phyloP scores from a whole-genome alignment of 2,888 invertebrate species.

The Aphidius colemani region DNA sequence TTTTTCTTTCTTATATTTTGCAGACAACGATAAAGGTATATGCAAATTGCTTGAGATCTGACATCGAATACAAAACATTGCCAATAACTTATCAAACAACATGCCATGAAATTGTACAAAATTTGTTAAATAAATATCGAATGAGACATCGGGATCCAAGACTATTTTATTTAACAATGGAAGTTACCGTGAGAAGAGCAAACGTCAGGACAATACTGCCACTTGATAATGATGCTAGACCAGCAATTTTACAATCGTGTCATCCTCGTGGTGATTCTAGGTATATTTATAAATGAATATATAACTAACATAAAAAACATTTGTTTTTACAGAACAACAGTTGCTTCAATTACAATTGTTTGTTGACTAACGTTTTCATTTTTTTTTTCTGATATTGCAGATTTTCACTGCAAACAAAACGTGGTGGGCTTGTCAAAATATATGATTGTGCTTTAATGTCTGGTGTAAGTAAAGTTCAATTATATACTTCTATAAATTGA shows the following conservation, averaged over 20 bases:
- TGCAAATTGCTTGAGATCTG: conserved; percentile 85
- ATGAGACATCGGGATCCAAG: conserved; percentile 92
- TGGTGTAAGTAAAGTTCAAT: conserved; percentile 61
- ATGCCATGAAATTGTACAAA: conserved; percentile 83
- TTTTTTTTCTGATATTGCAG: conserved; percentile 60
- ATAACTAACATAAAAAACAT: conserved; percentile 3
- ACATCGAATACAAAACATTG: conserved; percentile 95
- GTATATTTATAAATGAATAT: conserved; percentile 56
- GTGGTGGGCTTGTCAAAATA: conserved; percentile 89
- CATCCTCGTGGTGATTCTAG: conserved; percentile 93
- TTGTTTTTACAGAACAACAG: neutral
- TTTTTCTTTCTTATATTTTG: conserved; percentile 39
- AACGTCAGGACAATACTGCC: conserved; percentile 81
- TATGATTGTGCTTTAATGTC: conserved; percentile 90
- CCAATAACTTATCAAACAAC: conserved; percentile 88
- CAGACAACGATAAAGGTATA: conserved; percentile 93
- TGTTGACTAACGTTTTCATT: neutral
- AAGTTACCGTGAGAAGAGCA: conserved; percentile 84
- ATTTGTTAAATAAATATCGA: conserved; percentile 84
- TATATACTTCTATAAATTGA: neutral
- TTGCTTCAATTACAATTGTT: neutral
- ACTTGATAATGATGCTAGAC: conserved; percentile 85
- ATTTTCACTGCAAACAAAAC: conserved; percentile 85
- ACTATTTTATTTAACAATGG: conserved; percentile 93
- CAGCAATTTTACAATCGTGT: conserved; percentile 89